phyloP scores from a whole-genome alignment of 2,888 invertebrate genomes.

The Antitype chi region DNA sequence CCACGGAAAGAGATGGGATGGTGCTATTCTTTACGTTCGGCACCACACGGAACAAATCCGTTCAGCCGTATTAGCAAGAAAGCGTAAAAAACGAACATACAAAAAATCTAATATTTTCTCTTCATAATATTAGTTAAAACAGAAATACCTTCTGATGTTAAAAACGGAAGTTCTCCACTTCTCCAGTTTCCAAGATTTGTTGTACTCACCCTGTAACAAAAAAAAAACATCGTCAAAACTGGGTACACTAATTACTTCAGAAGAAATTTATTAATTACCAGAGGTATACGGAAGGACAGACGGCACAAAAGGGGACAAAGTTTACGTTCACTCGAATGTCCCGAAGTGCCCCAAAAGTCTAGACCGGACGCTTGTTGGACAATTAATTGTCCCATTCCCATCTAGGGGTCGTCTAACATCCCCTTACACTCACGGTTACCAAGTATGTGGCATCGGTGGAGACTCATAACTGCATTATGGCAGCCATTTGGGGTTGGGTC shows the following conservation, averaged over 20 bases:
- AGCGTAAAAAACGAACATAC: no score
- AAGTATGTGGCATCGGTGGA: conserved; percentile 46
- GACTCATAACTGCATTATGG: conserved; percentile 63
- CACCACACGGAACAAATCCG: no score
- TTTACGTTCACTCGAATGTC: conserved; percentile 58
- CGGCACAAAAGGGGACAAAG: conserved; percentile 34
- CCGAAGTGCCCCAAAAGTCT: conserved; percentile 75
- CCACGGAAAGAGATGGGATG: no score
- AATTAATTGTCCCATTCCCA: conserved; percentile 77
- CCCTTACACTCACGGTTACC: conserved; percentile 19
- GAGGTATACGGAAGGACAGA: conserved; percentile 26
- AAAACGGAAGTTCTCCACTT: not conserved
- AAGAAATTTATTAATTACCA: conserved; percentile 46
- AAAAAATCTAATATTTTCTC: no score
- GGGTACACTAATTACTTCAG: conserved; percentile 13
- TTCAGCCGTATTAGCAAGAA: no score
- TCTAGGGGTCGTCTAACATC: conserved; percentile 51
- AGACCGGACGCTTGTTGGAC: conserved; percentile 78
- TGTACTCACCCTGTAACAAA: conserved; percentile 66
- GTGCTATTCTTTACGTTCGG: no score
- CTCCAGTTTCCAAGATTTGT: not conserved
- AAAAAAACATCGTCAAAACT: conserved; percentile 45
- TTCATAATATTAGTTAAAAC: no score
- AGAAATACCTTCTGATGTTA: conserved; percentile 27
- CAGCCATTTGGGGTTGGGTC: conserved; percentile 40